A percentile compares a stretch with the other conserved stretches of the same genome.
These are phyloP conservation scores for Styela plicata DNA, from an alignment of 23 tunicate species.

Conservation along the genomic window DNA sequence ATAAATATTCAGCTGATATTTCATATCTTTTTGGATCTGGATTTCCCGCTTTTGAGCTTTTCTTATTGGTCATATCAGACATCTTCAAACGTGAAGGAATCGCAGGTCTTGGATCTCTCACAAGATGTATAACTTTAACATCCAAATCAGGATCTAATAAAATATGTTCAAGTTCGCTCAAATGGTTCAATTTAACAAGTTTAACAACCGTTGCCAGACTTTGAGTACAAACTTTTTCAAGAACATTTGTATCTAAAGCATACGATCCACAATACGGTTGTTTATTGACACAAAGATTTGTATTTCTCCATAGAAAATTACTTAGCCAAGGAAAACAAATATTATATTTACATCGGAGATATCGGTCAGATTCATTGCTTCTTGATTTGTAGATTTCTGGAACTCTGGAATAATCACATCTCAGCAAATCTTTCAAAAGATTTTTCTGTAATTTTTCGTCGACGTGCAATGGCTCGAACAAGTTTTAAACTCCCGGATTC, in stretches of 20 bases:
- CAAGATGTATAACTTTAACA: conserved; percentile 53
- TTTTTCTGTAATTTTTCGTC: neutral
- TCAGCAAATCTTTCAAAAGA: conserved; percentile 21
- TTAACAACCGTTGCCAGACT: conserved; percentile 35
- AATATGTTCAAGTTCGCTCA: conserved; percentile 34
- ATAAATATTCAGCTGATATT: conserved; percentile 4
- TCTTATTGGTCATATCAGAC: neutral
- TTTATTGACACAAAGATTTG: neutral
- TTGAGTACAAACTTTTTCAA: conserved; percentile 29
- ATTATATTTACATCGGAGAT: conserved; percentile 14
- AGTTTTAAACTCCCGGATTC: conserved; percentile 34
- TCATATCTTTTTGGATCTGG: neutral
- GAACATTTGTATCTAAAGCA: neutral
- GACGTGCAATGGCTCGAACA: conserved; percentile 41
- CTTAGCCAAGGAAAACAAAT: conserved; percentile 20
- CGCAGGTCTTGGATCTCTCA: conserved; percentile 62
- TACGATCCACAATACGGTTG: conserved; percentile 23
- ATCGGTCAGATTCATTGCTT: conserved; percentile 9
- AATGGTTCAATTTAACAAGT: conserved; percentile 36
- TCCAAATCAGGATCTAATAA: conserved; percentile 6
- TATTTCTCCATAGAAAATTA: conserved; percentile 26
- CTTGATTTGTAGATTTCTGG: neutral
- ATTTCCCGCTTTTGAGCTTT: neutral
- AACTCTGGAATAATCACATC: conserved; percentile 1
- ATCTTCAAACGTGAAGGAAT: conserved; percentile 36